Evolutionary conservation across 2,113 vertebrate species (phyloP).

Genomic region (Cheirogaleus medius): DNA sequence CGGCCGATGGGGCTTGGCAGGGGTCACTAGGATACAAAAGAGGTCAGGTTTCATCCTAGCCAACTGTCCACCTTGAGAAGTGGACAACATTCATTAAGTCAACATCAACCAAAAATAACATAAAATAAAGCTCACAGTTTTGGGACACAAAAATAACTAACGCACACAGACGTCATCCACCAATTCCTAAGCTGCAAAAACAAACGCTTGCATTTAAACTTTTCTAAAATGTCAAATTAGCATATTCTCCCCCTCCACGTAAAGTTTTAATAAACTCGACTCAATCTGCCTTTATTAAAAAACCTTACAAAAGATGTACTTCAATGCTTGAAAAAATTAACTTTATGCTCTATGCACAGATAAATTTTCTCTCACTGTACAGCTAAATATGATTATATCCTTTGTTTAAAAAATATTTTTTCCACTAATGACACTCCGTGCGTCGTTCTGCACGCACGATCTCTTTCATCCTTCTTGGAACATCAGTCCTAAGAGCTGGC

Average conservation of each 20-base stretch:
- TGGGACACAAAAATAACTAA: background rate
- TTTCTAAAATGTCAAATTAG: constrained; percentile 53
- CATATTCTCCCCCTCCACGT: constrained; percentile 60
- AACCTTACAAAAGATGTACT: constrained; percentile 86
- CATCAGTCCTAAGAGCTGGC: constrained; percentile 56
- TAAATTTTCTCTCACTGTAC: constrained; percentile 81
- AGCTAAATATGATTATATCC: constrained; percentile 65
- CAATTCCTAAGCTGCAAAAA: background rate
- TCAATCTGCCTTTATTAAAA: constrained; percentile 84
- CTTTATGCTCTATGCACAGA: constrained; percentile 82
- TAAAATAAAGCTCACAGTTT: background rate
- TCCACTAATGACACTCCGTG: constrained; percentile 43
- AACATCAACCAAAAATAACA: constrained; percentile 32
- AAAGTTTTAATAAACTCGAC: constrained; percentile 72
- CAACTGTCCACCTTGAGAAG: constrained; percentile 42
- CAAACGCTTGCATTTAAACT: constrained; percentile 59
- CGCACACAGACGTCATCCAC: constrained; percentile 53
- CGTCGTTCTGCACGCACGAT: constrained; percentile 53
- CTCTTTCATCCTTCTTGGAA: background rate
- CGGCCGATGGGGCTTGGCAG: background rate
- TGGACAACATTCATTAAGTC: constrained; percentile 61
- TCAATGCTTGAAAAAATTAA: constrained; percentile 85
- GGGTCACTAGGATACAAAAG: background rate
- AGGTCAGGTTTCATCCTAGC: constrained; percentile 41
- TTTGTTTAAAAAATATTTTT: constrained; percentile 60